Conservation (phyloP, 2,797 vertebrate genomes). For the Xyrichtys novacula region DNA sequence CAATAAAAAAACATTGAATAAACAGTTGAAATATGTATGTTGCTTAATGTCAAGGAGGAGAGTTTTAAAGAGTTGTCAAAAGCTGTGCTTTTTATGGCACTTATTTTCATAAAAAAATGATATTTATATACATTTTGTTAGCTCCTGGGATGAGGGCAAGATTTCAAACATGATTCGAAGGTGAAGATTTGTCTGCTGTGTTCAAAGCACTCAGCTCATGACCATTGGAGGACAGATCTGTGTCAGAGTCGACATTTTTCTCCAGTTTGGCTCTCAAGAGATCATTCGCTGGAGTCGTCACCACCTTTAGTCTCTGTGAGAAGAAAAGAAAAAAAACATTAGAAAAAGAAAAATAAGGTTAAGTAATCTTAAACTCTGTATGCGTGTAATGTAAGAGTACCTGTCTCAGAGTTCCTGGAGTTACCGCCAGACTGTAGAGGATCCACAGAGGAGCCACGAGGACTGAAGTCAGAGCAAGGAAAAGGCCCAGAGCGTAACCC, state of each 20-base stretch:
- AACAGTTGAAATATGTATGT: neutral
- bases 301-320: conserved; percentile 12
- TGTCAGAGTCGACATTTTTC: neutral
- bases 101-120: too few species aligned
- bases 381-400: conserved; percentile 27
- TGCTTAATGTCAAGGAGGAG: neutral
- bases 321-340: neutral
- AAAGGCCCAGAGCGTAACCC: conserved; percentile 69
- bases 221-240: neutral
- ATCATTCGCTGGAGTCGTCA: conserved; percentile 9
- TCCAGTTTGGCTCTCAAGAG: conserved; percentile 3
- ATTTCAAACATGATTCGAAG: neutral
- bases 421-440: conserved; percentile 59
- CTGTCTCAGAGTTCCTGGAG: conserved; percentile 58
- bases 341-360: neutral
- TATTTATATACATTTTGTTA: neutral
- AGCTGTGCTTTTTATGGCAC: too few species aligned
- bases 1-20: neutral
- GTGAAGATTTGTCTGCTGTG: neutral
- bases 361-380: too few species aligned
- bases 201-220: conserved; percentile 2
- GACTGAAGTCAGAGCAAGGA: conserved; percentile 75
- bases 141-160: neutral
- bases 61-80: too few species aligned
- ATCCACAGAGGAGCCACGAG: conserved; percentile 70